A percentile compares a stretch with the other conserved stretches of the same genome.
phyloP scores from a whole-genome alignment of 2,113 vertebrate species.

The Apus apus region DNA sequence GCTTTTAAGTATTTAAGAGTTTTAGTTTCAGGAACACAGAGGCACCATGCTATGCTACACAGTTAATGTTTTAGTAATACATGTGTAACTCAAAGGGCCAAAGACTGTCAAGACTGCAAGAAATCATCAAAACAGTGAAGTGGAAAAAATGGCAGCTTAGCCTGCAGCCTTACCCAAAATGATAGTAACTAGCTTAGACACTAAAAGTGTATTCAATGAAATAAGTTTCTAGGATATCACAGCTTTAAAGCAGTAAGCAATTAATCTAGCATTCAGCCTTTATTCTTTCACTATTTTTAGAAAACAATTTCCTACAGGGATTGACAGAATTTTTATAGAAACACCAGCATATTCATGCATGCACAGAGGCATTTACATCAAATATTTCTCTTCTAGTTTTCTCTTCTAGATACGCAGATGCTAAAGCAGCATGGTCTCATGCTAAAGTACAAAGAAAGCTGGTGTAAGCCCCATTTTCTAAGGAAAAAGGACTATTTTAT shows the following conservation, averaged over 20 bases:
- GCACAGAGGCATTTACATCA: slow-evolving; percentile 28
- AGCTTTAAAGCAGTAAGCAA: slow-evolving; percentile 59
- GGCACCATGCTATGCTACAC: slow-evolving; percentile 30
- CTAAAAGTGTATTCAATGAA: slow-evolving; percentile 66
- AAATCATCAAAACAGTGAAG: slow-evolving; percentile 69
- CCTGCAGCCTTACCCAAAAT: slow-evolving; percentile 65
- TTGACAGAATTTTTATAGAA: slow-evolving; percentile 58
- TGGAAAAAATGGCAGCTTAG: slow-evolving; percentile 68
- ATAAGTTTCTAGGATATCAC: slow-evolving; percentile 57
- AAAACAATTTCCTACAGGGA: slow-evolving; percentile 42
- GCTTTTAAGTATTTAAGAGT: slow-evolving; percentile 68
- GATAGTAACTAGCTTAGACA: slow-evolving; percentile 66
- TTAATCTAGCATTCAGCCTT: slow-evolving; percentile 55
- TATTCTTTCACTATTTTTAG: slow-evolving; percentile 66
- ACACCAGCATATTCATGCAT: neutral
- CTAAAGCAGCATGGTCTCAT: neutral
- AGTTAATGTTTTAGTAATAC: slow-evolving; percentile 71
- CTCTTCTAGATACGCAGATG: slow-evolving; percentile 8
- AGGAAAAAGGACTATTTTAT: neutral
- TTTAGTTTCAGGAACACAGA: slow-evolving; percentile 63
- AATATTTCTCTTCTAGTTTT: slow-evolving; percentile 23
- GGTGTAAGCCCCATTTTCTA: neutral
- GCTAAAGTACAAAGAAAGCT: neutral
- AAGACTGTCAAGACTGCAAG: slow-evolving; percentile 60
- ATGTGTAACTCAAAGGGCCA: slow-evolving; percentile 66